A percentile compares a stretch with the other conserved stretches of the same genome.
Conservation (phyloP, 2,113 vertebrate species). For the Dicentrarchus labrax region DNA sequence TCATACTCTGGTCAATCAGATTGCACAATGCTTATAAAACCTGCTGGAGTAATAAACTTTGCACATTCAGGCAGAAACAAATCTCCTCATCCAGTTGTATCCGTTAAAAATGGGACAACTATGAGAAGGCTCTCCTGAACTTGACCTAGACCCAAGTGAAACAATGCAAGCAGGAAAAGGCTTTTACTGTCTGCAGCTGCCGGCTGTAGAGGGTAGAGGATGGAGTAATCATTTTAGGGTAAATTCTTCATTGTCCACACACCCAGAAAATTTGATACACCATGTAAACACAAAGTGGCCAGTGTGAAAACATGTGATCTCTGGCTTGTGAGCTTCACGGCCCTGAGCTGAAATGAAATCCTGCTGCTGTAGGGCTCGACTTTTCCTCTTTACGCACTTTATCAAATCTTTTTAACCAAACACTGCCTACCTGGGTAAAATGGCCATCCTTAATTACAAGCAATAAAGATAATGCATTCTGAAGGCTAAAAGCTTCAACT, state of each 20-base stretch:
- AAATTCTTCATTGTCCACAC: slow-evolving; percentile 49
- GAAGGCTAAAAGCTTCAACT: slow-evolving; percentile 13
- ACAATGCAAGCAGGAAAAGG: slow-evolving; percentile 63
- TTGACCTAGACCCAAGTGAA: slow-evolving; percentile 42
- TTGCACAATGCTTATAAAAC: slow-evolving; percentile 16
- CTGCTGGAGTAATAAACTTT: slow-evolving; percentile 17
- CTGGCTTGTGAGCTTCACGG: slow-evolving; percentile 12
- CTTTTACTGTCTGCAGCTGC: slow-evolving; percentile 41
- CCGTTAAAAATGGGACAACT: slow-evolving; percentile 30
- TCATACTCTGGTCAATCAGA: slow-evolving; percentile 29
- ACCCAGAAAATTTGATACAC: slow-evolving; percentile 24
- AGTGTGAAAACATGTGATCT: slow-evolving; percentile 56
- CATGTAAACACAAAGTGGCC: slow-evolving; percentile 33
- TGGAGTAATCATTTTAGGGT: slow-evolving; percentile 41
- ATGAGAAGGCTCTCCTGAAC: slow-evolving; percentile 27
- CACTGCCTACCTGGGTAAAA: neutral
- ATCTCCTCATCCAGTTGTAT: slow-evolving; percentile 49
- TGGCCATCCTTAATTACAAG: neutral
- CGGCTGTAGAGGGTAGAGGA: slow-evolving; percentile 34
- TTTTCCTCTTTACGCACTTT: neutral
- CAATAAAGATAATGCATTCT: neutral
- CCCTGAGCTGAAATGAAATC: slow-evolving; percentile 23
- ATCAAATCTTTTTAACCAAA: slow-evolving; percentile 11
- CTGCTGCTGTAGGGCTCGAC: neutral
- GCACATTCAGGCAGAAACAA: slow-evolving; percentile 22